These are phyloP conservation scores for Upupa epops DNA, from an alignment of 2,113 vertebrate genomes.

Conservation along the genomic window DNA sequence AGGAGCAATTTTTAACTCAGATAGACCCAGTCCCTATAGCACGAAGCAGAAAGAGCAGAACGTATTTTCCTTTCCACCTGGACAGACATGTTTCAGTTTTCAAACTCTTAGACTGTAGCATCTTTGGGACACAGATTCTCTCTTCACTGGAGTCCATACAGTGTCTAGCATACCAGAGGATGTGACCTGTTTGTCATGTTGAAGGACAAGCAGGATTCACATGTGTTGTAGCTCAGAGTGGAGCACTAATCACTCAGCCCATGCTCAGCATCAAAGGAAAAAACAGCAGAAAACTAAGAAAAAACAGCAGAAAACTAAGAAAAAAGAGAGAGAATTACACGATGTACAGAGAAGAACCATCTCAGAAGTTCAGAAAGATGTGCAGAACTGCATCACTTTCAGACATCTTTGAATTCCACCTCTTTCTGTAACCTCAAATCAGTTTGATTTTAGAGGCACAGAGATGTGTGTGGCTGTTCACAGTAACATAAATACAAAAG, in stretches of 20 bases:
- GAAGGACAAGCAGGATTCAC: neutral
- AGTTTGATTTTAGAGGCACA: neutral
- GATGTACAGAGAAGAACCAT: neutral
- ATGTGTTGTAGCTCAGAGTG: neutral
- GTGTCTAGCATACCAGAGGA: neutral
- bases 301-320: neutral
- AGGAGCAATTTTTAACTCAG: neutral
- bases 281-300: neutral
- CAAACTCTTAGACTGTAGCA: neutral
- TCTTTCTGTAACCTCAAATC: neutral
- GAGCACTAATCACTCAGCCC: neutral
- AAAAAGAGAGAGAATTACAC: neutral
- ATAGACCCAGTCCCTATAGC: neutral
- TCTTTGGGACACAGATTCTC: neutral
- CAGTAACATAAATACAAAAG: neutral
- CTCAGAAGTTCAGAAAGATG: neutral
- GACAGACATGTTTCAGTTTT: neutral
- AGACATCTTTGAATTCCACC: neutral
- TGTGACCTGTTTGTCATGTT: neutral
- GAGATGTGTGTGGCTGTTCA: rapidly evolving
- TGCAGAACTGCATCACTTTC: neutral
- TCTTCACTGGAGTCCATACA: neutral
- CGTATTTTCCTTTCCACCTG: neutral
- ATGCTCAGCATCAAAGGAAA: neutral
- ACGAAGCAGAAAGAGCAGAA: neutral